Base-by-base conservation (phyloP, 2,797 vertebrate genomes). In the Picus viridis region DNA sequence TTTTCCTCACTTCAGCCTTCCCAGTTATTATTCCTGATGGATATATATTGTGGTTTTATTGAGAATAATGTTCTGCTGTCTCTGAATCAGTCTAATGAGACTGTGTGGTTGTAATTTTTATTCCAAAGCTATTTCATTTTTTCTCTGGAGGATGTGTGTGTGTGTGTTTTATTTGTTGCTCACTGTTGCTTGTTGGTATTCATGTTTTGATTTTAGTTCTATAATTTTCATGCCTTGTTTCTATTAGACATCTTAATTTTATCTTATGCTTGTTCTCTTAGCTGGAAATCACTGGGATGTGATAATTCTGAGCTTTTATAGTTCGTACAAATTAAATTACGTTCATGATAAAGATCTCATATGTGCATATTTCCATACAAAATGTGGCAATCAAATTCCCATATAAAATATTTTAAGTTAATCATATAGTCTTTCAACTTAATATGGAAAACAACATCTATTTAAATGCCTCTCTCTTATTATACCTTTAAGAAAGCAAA, bases 371-470 rank as follows among this genome's bases (percentile, higher is more conserved):
- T 78, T 72, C 29, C 11, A 7, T 57, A 36, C 70, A 70, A 92
- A 93, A 65, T 86, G 70, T 22, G 23, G 39, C 91, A 83, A 56
- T 69, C 30, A 30, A 80, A 53, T 78, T 85, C 24, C 75, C 26
- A 39, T 32, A 72, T 92, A 80, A 93, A 78, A 72, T 83, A 89
- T 78, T 95, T 83, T 9, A 83, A 75, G 78, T 49, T 0, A 81
- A 23, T 83, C 7, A 5, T 53, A 45, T 15, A 4, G 2, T 72
- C 73, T 78, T 85, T 78, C 76, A 89, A 69, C 56, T 83, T 90
- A 30, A 56, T 32, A 89, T 72, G 59, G 73, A 73, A 67, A 81
- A 47, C 70, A 74, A 78, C 39, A 18, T 69, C 65, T 90, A 15
- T 88, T 92, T 75, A 87, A 93, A 92, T 63, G 63, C 36, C 45